Evolutionary conservation across 2,113 vertebrate genomes (phyloP).

Genomic region (Coptodon rendalli): DNA sequence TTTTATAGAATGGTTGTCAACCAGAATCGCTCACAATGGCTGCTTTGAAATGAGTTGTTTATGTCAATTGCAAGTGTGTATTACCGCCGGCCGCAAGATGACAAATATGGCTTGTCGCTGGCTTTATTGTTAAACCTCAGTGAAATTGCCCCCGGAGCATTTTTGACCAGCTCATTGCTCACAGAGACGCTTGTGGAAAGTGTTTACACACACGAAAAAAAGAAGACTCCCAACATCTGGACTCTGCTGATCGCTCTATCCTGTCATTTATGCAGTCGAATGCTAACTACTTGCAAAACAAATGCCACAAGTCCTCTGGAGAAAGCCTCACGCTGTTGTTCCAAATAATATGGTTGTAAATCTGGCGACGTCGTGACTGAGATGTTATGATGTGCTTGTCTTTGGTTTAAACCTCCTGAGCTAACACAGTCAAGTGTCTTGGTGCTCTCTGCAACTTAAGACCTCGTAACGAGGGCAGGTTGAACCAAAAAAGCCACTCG

Average conservation of each 20-base stretch:
- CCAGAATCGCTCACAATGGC: slow-evolving; percentile 35
- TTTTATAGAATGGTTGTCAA: slow-evolving; percentile 32
- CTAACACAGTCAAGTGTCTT: slow-evolving; percentile 1
- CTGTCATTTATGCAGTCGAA: not conserved
- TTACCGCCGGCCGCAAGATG: slow-evolving; percentile 27
- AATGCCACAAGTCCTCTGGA: not conserved
- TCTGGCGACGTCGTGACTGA: not conserved
- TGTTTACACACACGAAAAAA: slow-evolving; percentile 5
- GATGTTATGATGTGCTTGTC: not conserved
- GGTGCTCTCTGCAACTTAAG: slow-evolving; percentile 11
- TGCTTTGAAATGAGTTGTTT: slow-evolving; percentile 37
- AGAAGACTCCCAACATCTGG: slow-evolving; percentile 29
- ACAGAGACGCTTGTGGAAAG: slow-evolving; percentile 25
- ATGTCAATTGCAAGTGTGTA: slow-evolving; percentile 34
- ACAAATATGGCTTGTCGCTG: slow-evolving; percentile 54
- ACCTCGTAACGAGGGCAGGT: slow-evolving; percentile 1
- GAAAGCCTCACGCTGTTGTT: not conserved
- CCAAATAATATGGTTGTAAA: not conserved
- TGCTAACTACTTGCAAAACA: not conserved
- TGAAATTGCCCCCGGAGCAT: slow-evolving; percentile 15
- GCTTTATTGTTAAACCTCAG: slow-evolving; percentile 48
- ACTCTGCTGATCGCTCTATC: not conserved
- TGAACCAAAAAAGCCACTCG: not conserved
- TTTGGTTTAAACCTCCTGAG: not conserved
- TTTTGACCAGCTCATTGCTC: slow-evolving; percentile 2